A percentile compares a stretch with the other conserved stretches of the same genome.
Conservation (phyloP, 92 coral and sea anemone genomes). For the Virgularia gustaviana region DNA sequence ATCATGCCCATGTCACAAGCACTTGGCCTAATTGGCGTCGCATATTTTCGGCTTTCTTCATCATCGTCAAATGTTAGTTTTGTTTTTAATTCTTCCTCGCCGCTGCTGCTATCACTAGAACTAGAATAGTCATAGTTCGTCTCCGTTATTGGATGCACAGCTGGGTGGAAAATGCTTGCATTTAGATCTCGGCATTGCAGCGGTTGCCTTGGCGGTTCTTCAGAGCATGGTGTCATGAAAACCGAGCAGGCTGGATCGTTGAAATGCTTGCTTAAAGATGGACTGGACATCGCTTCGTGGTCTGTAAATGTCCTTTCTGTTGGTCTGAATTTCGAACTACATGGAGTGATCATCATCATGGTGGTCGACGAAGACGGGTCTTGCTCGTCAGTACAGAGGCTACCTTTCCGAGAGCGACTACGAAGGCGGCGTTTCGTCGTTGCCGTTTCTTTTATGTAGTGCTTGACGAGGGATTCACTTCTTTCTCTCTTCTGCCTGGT, state of each 20-base stretch:
- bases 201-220: slow-evolving; percentile 3
- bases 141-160: not conserved
- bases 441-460: slow-evolving; percentile 3
- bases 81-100: slow-evolving; percentile 5
- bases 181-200: slow-evolving; percentile 12
- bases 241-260: slow-evolving; percentile 8
- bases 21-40: slow-evolving; percentile 68
- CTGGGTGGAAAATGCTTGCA: not conserved
- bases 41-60: slow-evolving; percentile 60
- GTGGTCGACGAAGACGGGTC: not conserved
- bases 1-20: slow-evolving; percentile 75
- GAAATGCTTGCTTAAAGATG: not conserved
- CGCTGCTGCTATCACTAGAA: slow-evolving; percentile 16
- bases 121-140: not conserved
- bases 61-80: slow-evolving; percentile 20
- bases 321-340: slow-evolving; percentile 8
- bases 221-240: slow-evolving; percentile 14
- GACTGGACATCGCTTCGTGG: not conserved
- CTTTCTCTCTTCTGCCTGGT: slow-evolving; percentile 27
- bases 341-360: slow-evolving; percentile 26
- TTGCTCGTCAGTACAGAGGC: slow-evolving; percentile 4
- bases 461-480: slow-evolving; percentile 24
- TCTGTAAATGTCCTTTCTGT: not conserved
- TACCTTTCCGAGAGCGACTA: slow-evolving; percentile 20
- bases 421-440: slow-evolving; percentile 27